Base-by-base conservation (phyloP, 2,888 invertebrate genomes). In the Atethmia centrago region DNA sequence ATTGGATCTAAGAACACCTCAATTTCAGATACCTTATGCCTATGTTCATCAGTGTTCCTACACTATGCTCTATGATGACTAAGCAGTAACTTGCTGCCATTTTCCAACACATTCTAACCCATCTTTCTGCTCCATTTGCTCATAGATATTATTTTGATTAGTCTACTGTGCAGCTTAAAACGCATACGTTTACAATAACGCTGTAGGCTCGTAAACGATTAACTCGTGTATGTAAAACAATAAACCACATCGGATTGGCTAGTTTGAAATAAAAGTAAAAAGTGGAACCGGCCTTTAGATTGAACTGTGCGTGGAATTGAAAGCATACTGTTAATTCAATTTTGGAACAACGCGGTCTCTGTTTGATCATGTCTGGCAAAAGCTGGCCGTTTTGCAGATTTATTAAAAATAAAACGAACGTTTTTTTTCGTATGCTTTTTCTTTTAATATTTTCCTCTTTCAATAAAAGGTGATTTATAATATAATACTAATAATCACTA, bases 271-370 rank as follows among this genome's bases (percentile, higher is more conserved):
- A 87, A 82, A 77, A 76, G 67, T 49, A 79, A 80, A 85, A 77
- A 56, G 68, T 56, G 71, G 55, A 68, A 5, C 63, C 74, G 65
- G 45, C 74, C 71, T 85, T 85, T 79, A 77, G 80, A 85, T 84
- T 86, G 87, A 82, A 84, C 85, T 85, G 88, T 85, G 85, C 80
- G 84, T 89, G 88, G 86, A 90, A 92, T 91, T 91, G 92, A 90
- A 92, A 90, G 90, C 89, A 90, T 88, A 79, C 83, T 81, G 83
- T 72, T 93, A 93, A 93, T 93, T 93, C 91, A 93, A 93, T 93
- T 93, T 90, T 87, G 84, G 88, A 84, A 88, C 88, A 84, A 87
- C 71, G 87, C 85, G 88, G 40, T 40, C 9, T 40, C 40, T 40
- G 79, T 86, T 71, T 86, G 85, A 82, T 79, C 49, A 74, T 58